These are phyloP conservation scores for Proctacanthus coquilletti DNA, from an alignment of 1,140 invertebrate species.

Conservation along the genomic window DNA sequence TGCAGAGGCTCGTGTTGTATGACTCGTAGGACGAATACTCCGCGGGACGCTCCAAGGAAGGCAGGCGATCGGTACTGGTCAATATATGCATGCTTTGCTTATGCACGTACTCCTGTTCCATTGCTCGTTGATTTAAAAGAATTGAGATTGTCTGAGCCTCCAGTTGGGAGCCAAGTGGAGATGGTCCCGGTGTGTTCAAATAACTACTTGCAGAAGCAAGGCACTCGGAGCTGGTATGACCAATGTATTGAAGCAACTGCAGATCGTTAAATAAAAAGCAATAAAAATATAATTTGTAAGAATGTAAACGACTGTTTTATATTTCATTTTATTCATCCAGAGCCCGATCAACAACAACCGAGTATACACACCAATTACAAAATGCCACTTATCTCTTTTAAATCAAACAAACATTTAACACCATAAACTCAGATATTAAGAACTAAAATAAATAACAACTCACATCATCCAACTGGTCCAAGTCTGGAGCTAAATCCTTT, in stretches of 20 bases:
- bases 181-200: conserved; percentile 53
- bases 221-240: conserved; percentile 83
- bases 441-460: conserved; percentile 21
- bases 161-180: conserved; percentile 46
- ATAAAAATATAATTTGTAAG: conserved; percentile 12
- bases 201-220: conserved; percentile 49
- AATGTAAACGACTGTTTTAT: background rate
- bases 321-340: background rate
- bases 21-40: too few relatives aligned
- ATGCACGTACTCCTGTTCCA: conserved; percentile 54
- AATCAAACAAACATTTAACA: too few relatives aligned
- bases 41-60: too few relatives aligned
- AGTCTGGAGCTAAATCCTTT: conserved; percentile 67
- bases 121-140: conserved; percentile 62
- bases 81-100: conserved; percentile 27
- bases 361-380: too few relatives aligned
- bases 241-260: conserved; percentile 77
- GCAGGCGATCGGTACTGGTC: conserved; percentile 10
- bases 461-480: conserved; percentile 89
- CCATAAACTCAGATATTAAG: conserved; percentile 5
- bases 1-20: conserved; percentile 8
- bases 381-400: too few relatives aligned
- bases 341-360: too few relatives aligned
- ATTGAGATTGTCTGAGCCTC: conserved; percentile 75
- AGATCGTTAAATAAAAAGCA: too few relatives aligned